phyloP scores from a whole-genome alignment of 2,888 invertebrate genomes.

The Lysandra coridon region DNA sequence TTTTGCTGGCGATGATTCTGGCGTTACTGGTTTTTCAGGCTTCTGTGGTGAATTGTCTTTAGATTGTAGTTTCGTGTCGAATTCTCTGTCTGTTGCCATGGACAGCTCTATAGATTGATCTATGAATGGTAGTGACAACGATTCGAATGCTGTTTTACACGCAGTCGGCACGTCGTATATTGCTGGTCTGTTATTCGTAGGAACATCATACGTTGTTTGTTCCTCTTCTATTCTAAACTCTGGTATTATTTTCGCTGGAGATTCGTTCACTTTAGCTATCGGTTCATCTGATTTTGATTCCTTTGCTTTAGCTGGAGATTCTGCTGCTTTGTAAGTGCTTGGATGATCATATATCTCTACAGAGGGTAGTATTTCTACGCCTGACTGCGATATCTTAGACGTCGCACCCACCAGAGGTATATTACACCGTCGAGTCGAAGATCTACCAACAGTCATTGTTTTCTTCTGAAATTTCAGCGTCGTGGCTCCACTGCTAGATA shows the following conservation, averaged over 20 bases:
- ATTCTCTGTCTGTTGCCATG: slow-evolving; percentile 75
- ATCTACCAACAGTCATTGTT: slow-evolving; percentile 55
- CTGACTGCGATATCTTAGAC: slow-evolving; percentile 75
- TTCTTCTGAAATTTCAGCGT: slow-evolving; percentile 71
- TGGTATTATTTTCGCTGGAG: slow-evolving; percentile 54
- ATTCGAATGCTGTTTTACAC: slow-evolving; percentile 71
- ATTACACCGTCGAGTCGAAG: slow-evolving; percentile 66
- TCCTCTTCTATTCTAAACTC: slow-evolving; percentile 64
- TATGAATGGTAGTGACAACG: slow-evolving; percentile 70
- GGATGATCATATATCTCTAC: slow-evolving; percentile 75
- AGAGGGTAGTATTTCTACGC: slow-evolving; percentile 69
- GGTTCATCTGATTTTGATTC: neutral
- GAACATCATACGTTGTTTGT: slow-evolving; percentile 69
- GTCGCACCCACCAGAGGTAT: slow-evolving; percentile 76
- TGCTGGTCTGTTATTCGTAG: slow-evolving; percentile 68
- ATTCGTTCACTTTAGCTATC: slow-evolving; percentile 40
- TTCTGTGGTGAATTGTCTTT: slow-evolving; percentile 68
- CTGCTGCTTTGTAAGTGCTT: slow-evolving; percentile 51
- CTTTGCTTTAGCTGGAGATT: slow-evolving; percentile 53
- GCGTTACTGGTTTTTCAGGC: slow-evolving; percentile 53
- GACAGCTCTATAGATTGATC: slow-evolving; percentile 75
- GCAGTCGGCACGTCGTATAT: slow-evolving; percentile 71
- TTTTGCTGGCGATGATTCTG: slow-evolving; percentile 58
- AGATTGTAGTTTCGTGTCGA: slow-evolving; percentile 69
- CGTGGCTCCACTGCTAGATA: slow-evolving; percentile 76